Conservation (phyloP, 2,113 vertebrate genomes). For the Oophaga pumilio region DNA sequence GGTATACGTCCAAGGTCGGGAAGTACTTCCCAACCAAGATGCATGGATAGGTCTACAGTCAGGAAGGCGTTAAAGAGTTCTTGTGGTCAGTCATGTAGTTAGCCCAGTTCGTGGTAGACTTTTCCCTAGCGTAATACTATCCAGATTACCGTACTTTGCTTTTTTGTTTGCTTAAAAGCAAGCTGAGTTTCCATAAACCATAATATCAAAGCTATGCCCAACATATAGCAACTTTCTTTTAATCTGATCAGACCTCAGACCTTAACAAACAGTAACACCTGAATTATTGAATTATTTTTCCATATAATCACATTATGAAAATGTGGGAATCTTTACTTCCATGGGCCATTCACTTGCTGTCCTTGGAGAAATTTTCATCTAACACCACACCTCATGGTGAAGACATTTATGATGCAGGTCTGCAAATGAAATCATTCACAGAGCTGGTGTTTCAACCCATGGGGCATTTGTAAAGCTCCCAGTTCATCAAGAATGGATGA, state of each 20-base stretch:
- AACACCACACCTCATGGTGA: slow-evolving; percentile 6
- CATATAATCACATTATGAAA: slow-evolving; percentile 21
- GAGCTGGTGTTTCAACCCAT: slow-evolving; percentile 5
- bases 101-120: no score
- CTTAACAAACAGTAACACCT: neutral
- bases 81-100: no score
- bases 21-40: no score
- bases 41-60: no score
- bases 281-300: neutral
- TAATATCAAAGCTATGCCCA: neutral
- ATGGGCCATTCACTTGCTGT: neutral
- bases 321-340: neutral
- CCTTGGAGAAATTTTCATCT: slow-evolving; percentile 2
- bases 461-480: slow-evolving; percentile 24
- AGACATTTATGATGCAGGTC: slow-evolving; percentile 22
- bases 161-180: neutral
- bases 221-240: neutral
- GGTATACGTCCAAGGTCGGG: no score
- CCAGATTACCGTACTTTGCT: neutral
- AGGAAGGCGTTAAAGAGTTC: no score
- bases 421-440: slow-evolving; percentile 17
- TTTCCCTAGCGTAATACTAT: no score
- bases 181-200: neutral
- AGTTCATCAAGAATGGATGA: slow-evolving; percentile 14
- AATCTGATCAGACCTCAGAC: neutral